Conservation (phyloP, 2,113 vertebrate species). For the Anarrhichthys ocellatus region DNA sequence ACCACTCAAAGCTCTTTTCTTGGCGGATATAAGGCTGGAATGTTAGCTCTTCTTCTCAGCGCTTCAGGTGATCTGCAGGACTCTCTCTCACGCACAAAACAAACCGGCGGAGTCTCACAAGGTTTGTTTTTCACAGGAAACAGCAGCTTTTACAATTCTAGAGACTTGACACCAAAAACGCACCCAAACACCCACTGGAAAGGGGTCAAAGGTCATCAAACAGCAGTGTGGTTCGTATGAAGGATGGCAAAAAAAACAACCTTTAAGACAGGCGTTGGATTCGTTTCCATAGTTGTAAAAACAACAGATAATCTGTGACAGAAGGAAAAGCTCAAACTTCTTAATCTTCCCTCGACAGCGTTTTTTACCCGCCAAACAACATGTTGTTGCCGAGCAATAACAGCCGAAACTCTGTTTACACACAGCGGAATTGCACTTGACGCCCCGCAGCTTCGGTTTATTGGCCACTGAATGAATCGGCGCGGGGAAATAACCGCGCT, state of each 20-base stretch:
- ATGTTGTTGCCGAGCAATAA: background rate
- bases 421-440: conserved; percentile 7
- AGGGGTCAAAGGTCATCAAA: background rate
- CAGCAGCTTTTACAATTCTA: no score
- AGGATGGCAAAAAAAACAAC: background rate
- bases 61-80: background rate
- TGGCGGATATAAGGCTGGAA: background rate
- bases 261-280: background rate
- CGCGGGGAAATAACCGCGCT: conserved; percentile 29
- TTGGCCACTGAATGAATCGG: conserved; percentile 36
- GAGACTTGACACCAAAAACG: no score
- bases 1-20: no score
- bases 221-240: background rate
- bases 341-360: background rate
- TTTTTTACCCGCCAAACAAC: conserved; percentile 18
- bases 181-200: background rate
- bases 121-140: no score
- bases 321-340: conserved; percentile 6
- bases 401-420: conserved; percentile 14
- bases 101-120: no score
- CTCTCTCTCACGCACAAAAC: no score
- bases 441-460: conserved; percentile 49
- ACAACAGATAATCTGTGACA: background rate
- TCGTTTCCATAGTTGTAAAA: background rate
- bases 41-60: background rate